phyloP scores from a whole-genome alignment of 1,140 invertebrate species.

The Atta texana region DNA sequence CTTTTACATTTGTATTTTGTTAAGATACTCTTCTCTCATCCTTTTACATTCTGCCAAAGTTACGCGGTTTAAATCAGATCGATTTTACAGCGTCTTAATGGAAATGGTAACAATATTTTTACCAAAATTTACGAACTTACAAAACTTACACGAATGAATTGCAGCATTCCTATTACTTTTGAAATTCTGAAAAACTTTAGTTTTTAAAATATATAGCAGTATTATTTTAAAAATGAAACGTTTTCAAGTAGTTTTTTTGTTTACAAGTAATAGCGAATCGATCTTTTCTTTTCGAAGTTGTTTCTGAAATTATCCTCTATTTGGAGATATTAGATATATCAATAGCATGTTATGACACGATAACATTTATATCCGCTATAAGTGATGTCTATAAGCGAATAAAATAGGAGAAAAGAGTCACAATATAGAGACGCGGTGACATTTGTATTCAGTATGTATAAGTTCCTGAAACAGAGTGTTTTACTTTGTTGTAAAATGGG shows the following conservation, averaged over 20 bases:
- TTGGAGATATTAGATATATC: not conserved
- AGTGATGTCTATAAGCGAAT: not conserved
- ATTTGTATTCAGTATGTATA: slow-evolving; percentile 58
- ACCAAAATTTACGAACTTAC: not conserved
- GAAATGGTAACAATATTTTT: slow-evolving; percentile 10
- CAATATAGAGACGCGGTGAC: not conserved
- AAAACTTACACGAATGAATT: not conserved
- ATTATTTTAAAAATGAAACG: not conserved
- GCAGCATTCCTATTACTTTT: not conserved
- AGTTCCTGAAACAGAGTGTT: slow-evolving; percentile 57
- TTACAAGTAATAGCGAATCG: not conserved
- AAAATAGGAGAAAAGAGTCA: slow-evolving; percentile 28
- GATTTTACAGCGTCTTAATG: not conserved
- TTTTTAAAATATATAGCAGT: not conserved
- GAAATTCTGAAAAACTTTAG: not conserved
- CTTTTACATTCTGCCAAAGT: not conserved
- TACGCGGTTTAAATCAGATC: not conserved
- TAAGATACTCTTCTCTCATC: not conserved
- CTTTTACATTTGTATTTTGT: slow-evolving; percentile 11
- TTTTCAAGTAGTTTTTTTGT: not conserved
- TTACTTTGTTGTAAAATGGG: slow-evolving; percentile 51
- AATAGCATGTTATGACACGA: not conserved
- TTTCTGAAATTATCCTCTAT: not conserved
- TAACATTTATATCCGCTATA: slow-evolving; percentile 14
- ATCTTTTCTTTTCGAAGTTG: not conserved